A percentile compares a stretch with the other conserved stretches of the same genome.
Conservation (phyloP, 2,888 invertebrate genomes). For the Epirrita christyi region DNA sequence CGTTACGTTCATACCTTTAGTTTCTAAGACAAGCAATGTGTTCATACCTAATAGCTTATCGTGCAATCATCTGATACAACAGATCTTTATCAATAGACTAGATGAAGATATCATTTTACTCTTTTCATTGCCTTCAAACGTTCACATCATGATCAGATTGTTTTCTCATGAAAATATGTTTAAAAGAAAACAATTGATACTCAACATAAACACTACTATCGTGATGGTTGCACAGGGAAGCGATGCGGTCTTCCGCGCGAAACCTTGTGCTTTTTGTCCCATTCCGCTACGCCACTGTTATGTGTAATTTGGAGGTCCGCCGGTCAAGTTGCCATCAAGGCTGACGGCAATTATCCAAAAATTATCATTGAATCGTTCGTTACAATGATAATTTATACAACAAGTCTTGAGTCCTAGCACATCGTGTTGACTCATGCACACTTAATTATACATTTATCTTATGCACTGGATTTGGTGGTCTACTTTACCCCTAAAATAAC, state of each 20-base stretch:
- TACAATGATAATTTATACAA: slow-evolving; percentile 2
- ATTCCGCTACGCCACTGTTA: slow-evolving; percentile 75
- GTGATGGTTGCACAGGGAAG: slow-evolving; percentile 64
- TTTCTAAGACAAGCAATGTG: slow-evolving; percentile 36
- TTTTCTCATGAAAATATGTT: too few species aligned
- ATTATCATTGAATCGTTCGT: slow-evolving; percentile 9
- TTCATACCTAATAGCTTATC: slow-evolving; percentile 47
- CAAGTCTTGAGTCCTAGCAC: neutral
- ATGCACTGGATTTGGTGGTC: too few species aligned
- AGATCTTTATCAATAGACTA: neutral
- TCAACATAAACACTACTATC: slow-evolving; percentile 15
- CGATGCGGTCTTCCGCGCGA: slow-evolving; percentile 51
- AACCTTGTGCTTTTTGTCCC: slow-evolving; percentile 70
- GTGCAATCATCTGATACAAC: slow-evolving; percentile 46
- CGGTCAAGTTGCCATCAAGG: slow-evolving; percentile 71
- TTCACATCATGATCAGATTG: too few species aligned
- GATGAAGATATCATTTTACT: neutral
- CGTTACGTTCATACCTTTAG: neutral
- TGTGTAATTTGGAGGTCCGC: slow-evolving; percentile 84
- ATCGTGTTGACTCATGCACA: too few species aligned
- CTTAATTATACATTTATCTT: too few species aligned
- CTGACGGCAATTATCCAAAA: slow-evolving; percentile 43
- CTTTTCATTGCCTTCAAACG: too few species aligned
- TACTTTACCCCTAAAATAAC: too few species aligned
- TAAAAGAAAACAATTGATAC: neutral